A percentile compares a stretch with the other conserved stretches of the same genome.
These are phyloP conservation scores for Pogonomyrmex barbatus DNA, from an alignment of 1,140 invertebrate species.

Conservation along the genomic window DNA sequence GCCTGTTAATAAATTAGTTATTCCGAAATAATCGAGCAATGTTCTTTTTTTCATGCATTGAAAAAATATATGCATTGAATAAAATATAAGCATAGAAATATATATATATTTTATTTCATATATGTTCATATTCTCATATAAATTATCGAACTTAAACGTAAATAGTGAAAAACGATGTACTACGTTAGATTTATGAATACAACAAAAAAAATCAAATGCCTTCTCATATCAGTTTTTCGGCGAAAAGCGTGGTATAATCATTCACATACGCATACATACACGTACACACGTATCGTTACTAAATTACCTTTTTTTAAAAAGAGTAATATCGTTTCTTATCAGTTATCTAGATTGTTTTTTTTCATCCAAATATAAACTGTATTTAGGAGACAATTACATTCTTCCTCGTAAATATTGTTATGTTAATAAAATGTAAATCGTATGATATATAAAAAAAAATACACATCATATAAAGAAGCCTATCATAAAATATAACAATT, in stretches of 20 bases:
- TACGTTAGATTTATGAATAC: slow-evolving; percentile 22
- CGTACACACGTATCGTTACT: slow-evolving; percentile 21
- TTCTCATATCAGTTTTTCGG: background rate
- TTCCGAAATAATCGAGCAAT: background rate
- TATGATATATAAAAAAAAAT: slow-evolving; percentile 1
- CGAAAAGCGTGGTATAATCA: slow-evolving; percentile 26
- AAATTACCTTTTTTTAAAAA: background rate
- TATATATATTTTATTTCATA: slow-evolving; percentile 37
- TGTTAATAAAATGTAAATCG: background rate
- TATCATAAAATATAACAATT: background rate
- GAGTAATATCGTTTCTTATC: background rate
- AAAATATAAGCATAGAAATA: slow-evolving; percentile 54
- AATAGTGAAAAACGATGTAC: slow-evolving; percentile 31
- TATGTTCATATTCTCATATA: slow-evolving; percentile 41
- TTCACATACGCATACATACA: too few relatives aligned
- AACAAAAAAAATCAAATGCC: slow-evolving; percentile 23
- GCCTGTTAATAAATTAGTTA: slow-evolving; percentile 11
- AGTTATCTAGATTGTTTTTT: background rate
- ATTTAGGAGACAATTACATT: background rate
- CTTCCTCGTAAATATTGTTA: slow-evolving; percentile 6
- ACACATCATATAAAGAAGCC: background rate
- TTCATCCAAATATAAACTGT: background rate
- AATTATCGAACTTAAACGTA: slow-evolving; percentile 56
- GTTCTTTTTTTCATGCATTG: background rate
- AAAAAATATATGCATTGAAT: slow-evolving; percentile 28